Evolutionary conservation across 2,888 invertebrate species (phyloP).

Genomic region (Amphipyra berbera): DNA sequence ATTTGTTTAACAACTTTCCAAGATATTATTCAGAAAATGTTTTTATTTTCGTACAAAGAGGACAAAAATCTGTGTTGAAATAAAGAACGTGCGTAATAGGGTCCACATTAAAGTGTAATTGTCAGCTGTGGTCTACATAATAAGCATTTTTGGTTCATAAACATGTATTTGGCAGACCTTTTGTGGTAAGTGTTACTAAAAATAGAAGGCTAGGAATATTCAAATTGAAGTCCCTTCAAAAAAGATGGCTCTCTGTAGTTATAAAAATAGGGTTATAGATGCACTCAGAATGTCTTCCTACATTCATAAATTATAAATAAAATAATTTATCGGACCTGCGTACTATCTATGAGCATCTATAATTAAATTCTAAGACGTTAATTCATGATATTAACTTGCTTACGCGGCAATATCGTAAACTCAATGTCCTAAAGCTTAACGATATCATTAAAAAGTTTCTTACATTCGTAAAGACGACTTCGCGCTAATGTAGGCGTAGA

Average conservation of each 20-base stretch:
- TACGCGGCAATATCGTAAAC: constrained; percentile 33
- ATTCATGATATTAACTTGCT: constrained; percentile 26
- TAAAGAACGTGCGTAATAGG: not conserved
- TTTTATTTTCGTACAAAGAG: not conserved
- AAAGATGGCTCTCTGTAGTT: constrained; percentile 7
- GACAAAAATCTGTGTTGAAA: not conserved
- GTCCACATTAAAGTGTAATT: constrained; percentile 1
- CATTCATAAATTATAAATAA: constrained; percentile 29
- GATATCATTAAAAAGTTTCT: constrained; percentile 54
- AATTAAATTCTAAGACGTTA: constrained; percentile 41
- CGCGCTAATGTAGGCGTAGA: constrained; percentile 34
- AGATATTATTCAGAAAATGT: constrained; percentile 3
- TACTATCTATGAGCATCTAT: not conserved
- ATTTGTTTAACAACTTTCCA: constrained; percentile 22
- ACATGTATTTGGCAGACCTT: not conserved
- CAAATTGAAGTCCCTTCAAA: constrained; percentile 4
- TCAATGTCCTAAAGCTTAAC: constrained; percentile 44
- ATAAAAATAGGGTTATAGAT: constrained; percentile 23
- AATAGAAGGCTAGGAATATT: not conserved
- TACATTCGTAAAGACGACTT: constrained; percentile 33
- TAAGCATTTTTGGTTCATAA: not conserved
- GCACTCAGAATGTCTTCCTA: constrained; percentile 16
- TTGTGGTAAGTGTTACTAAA: not conserved
- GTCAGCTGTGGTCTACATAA: not conserved
- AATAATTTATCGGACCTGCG: constrained; percentile 26